These are phyloP conservation scores for Oncorhynchus kisutch DNA, from an alignment of 2,113 vertebrate genomes.

Conservation along the genomic window DNA sequence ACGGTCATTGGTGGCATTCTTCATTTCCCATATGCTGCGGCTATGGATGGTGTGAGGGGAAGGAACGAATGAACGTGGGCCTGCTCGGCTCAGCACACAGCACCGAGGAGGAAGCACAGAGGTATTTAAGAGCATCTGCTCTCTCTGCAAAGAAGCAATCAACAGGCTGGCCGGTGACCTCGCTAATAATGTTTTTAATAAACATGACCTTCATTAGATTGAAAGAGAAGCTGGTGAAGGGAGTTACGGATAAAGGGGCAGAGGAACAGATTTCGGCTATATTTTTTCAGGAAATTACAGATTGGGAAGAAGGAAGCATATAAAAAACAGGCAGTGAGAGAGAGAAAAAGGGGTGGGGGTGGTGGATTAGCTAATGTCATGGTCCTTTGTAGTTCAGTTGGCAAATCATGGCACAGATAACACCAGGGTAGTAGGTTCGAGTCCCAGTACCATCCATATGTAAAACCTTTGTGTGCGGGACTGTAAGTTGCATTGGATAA, in stretches of 20 bases:
- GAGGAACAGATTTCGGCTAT: not conserved
- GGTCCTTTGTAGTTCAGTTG: too few relatives aligned
- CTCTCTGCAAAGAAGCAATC: not conserved
- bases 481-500: too few relatives aligned
- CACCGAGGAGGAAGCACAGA: not conserved
- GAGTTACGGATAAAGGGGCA: not conserved
- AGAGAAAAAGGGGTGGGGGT: too few relatives aligned
- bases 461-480: too few relatives aligned
- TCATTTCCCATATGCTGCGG: not conserved
- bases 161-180: not conserved
- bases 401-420: too few relatives aligned
- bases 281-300: not conserved
- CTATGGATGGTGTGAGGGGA: not conserved
- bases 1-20: conserved; percentile 4
- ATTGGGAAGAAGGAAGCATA: not conserved
- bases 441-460: too few relatives aligned
- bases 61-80: not conserved
- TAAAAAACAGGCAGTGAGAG: not conserved
- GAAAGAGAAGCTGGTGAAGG: not conserved
- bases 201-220: conserved; percentile 5
- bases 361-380: too few relatives aligned
- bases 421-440: too few relatives aligned
- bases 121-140: not conserved
- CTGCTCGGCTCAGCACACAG: not conserved
- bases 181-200: conserved; percentile 3